Evolutionary conservation across 2,113 vertebrate genomes (phyloP).

Genomic region (Hydrochoerus hydrochaeris): DNA sequence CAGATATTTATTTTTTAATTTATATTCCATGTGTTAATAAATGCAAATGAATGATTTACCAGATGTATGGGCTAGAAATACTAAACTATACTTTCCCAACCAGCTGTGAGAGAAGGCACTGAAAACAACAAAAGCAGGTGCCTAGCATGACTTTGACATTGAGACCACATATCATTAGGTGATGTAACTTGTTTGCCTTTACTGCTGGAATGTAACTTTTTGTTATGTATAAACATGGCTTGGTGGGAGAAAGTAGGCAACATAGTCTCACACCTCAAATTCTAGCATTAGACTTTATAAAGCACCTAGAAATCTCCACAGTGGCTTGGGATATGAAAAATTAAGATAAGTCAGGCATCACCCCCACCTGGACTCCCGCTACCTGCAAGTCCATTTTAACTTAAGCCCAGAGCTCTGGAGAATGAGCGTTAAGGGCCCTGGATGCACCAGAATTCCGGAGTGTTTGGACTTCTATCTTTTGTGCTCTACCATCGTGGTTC

Average conservation of each 20-base stretch:
- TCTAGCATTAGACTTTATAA: background rate
- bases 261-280: background rate
- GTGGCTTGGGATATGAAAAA: background rate
- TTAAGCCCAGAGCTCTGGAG: background rate
- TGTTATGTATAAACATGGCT: background rate
- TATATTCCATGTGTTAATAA: slow-evolving; percentile 15
- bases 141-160: background rate
- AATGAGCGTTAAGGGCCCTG: background rate
- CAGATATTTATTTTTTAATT: background rate
- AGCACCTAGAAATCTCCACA: background rate
- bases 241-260: slow-evolving; percentile 20
- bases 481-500: background rate
- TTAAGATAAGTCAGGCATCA: background rate
- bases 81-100: background rate
- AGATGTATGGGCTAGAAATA: background rate
- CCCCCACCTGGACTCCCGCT: background rate
- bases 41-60: background rate
- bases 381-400: background rate
- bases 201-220: slow-evolving; percentile 57
- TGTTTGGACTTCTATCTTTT: background rate
- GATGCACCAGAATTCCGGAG: background rate
- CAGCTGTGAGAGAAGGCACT: background rate
- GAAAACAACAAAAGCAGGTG: slow-evolving; percentile 58
- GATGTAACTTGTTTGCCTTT: slow-evolving; percentile 64
- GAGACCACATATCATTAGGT: background rate